Base-by-base conservation (phyloP, 2,113 vertebrate species). In the Butastur rufipennis region DNA sequence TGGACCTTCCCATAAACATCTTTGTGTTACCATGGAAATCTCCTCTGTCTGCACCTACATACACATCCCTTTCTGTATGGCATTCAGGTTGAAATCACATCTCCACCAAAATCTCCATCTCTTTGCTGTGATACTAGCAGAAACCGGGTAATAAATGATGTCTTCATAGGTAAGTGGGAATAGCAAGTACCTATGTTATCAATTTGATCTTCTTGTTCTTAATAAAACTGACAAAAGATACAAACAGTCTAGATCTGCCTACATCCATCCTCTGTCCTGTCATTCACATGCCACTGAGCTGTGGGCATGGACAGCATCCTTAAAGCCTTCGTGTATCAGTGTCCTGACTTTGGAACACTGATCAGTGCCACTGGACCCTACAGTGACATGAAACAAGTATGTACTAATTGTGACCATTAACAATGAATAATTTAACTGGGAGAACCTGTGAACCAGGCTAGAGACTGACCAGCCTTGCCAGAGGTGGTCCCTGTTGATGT, bases 1-100 rank as follows among this genome's bases (percentile, higher is more conserved):
- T 59, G 34, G 25, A 75, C 77, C 45, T 86, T 53, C 38, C 83
- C 47, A 65, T 81, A 66, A 88, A 89, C 42, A 88, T 74, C 68
- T 65, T 74, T 8, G 48, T 38, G 90, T 95, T 95, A 56, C 88
- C 86, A 93, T 84, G 82, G 90, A 88, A 78, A 91, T 83, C 68
- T 87, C 47, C 65, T 55, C 52, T 86, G 62, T 53, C 45, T 68
- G 20, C n/a, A 80, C 40, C 22, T 29, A 53, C 84, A 62, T 18
- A 43, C 43, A 32, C 32, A 9, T 72, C 53, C 32, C 56, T 47
- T 74, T 70, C 59, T 59, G 65, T 32, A 15, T 17, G n/a, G n/a
- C 22, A 21, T 61, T 70, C 56, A 48, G 20, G 38, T 11, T 94
- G 68, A 94, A 89, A 87, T 45, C 79, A 19, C 52, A 47, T n/a